Evolutionary conservation across 2,113 vertebrate species (phyloP).

Genomic region (Sitta europaea): DNA sequence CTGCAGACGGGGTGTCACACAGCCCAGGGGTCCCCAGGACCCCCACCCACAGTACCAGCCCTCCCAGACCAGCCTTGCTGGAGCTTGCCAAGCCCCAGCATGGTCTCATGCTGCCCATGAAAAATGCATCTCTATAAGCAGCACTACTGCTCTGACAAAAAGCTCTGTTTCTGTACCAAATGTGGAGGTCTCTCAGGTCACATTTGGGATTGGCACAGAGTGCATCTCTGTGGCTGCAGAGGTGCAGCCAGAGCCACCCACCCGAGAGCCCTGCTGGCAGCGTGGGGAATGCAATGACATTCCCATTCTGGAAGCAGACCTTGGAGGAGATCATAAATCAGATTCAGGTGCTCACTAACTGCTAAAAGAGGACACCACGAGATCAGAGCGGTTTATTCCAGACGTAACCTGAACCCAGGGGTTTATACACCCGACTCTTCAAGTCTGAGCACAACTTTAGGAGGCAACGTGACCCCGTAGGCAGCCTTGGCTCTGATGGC

Average conservation of each 20-base stretch:
- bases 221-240: fast-evolving
- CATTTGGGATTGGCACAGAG: fast-evolving
- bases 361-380: neutral
- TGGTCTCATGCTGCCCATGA: fast-evolving
- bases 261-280: fast-evolving
- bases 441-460: neutral
- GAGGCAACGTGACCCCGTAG: fast-evolving
- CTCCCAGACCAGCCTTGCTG: neutral
- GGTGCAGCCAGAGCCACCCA: neutral
- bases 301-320: neutral
- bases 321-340: neutral
- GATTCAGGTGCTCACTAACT: neutral
- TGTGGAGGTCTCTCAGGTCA: fast-evolving
- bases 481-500: neutral
- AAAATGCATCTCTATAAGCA: fast-evolving
- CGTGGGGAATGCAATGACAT: neutral
- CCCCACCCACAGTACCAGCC: fast-evolving
- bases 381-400: neutral
- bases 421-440: fast-evolving
- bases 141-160: neutral
- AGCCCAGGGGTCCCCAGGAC: neutral
- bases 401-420: neutral
- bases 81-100: fast-evolving
- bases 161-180: fast-evolving
- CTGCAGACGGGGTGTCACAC: fast-evolving